Conservation (phyloP, 64 coral and sea anemone genomes). For the Cladopsammia gracilis region DNA sequence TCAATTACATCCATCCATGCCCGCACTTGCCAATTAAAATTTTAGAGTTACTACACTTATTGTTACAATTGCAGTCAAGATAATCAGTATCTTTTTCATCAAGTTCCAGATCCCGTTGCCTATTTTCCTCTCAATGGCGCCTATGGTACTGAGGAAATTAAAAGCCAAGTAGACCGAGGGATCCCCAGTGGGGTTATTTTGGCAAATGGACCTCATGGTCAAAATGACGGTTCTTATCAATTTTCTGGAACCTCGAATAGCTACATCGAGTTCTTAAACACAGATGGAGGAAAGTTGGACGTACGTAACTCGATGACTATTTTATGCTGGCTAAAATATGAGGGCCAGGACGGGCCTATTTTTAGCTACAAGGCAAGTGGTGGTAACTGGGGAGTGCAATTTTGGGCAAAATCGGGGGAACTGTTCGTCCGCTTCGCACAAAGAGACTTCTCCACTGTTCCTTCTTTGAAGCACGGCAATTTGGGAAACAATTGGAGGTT, state of each 20-base stretch:
- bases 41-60: too few relatives aligned
- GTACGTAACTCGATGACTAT: conserved; percentile 41
- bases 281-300: conserved; percentile 7
- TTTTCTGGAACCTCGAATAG: conserved; percentile 38
- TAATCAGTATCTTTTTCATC: too few relatives aligned
- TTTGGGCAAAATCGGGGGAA: neutral
- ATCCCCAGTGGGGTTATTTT: neutral
- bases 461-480: too few relatives aligned
- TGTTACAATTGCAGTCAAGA: too few relatives aligned
- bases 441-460: neutral
- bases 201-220: conserved; percentile 35
- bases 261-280: conserved; percentile 59
- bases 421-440: neutral
- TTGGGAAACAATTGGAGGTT: neutral
- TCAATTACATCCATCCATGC: too few relatives aligned
- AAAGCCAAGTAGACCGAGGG: neutral
- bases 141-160: conserved; percentile 7
- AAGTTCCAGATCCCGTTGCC: neutral
- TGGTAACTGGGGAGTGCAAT: neutral
- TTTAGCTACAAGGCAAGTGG: neutral
- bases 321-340: conserved; percentile 33
- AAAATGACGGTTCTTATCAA: conserved; percentile 42
- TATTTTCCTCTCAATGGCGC: conserved; percentile 13
- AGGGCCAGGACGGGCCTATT: conserved; percentile 25
- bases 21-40: too few relatives aligned